Evolutionary conservation across 2,113 vertebrate species (phyloP), one percentile per base, ranked within the genome.

Genomic region (Poeciliopsis turrubarensis): DNA sequence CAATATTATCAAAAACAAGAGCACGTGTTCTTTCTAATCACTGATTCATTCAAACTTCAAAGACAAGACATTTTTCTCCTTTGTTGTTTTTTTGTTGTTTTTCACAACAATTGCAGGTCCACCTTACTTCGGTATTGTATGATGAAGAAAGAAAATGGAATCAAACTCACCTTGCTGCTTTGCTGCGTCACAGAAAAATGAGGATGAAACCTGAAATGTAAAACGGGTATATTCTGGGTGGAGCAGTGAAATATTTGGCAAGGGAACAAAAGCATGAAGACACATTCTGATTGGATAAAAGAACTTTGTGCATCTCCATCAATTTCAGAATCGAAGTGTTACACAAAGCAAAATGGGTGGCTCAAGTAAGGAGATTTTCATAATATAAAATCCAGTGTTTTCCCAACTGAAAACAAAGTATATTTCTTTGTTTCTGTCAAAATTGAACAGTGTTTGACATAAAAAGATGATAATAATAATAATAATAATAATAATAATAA

Each of bases 151-250:
- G 7, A 22, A 9, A 7, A 13, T 2, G 19, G 25, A 25, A 4
- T 25, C 13, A 10, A 37, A 22, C 63, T 65, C 22, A 65, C 63
- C 63, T n/a, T 12, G n/a, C 63, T 65, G 31, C 63, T 65, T 65
- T 65, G 63, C 22, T 65, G 10, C n/a, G 22, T 78, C 60, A 71
- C 64, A 57, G 63, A 68, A 63, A 64, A 78, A 47, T 89, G 79
- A 84, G 30, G 17, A 14, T 9, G 10, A 65, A n/a, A 17, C 10
- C 12, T 39, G 2, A n/a, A 4, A 68, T 22, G 31, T 67, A 13
- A 62, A 39, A 30, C 60, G 78, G 15, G 25, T 82, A 37, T 78
- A 77, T 1, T 3, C 4, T 31, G 79, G 81, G 81, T 73, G 87
- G 79, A 68, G 78, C 32, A 70, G 27, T 47, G 8, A 65, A 37